Base-by-base conservation (phyloP, 2,888 invertebrate genomes). In the Lithophane leautieri region DNA sequence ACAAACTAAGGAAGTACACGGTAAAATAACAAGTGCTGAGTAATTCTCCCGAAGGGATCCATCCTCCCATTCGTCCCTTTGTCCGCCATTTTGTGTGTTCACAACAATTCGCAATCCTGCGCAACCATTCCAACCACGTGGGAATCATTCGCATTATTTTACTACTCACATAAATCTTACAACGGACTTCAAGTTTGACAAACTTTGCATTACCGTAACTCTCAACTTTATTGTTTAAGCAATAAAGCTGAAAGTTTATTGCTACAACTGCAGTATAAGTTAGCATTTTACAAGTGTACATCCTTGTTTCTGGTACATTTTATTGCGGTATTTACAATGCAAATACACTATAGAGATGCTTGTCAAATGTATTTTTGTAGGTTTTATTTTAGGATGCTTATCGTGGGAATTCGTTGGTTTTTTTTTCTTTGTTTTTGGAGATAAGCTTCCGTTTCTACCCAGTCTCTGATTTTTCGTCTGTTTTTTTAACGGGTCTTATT, bases 241-340 rank as follows among this genome's bases (percentile, higher is more conserved):
- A 9, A 78, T 87, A 88, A 88, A 82, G 88, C 70, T 73, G 74
- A 78, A 73, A 75, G 61, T 88, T 77, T 81, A 79, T 73, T 79
- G 65, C 28, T 34, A 28, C 12, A 74, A 60, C 58, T 75, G 75
- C 70, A 47, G 65, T 73, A 56, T 60, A 70, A 73, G 66, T 84
- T 87, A 73, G 75, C 70, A 71, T 82, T 79, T 79, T 74, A 67
- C 25, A 69, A 44, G 54, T 71, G 42, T 71, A 58, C 62, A 69
- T 80, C 68, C 83, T 70, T 79, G 81, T 81, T 83, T 73, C 56
- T 66, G 70, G 71, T 65, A 63, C 42, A 73, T 79, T 86, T 87
- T 81, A 86, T 75, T 81, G 66, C 34, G 16, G 76, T 80, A 82
- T 88, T 84, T 86, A 82, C 86, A 88, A 79, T 86, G 86, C 79